Conservation (phyloP, 2,797 vertebrate genomes). For the Oryzias dopingdopingensis region DNA sequence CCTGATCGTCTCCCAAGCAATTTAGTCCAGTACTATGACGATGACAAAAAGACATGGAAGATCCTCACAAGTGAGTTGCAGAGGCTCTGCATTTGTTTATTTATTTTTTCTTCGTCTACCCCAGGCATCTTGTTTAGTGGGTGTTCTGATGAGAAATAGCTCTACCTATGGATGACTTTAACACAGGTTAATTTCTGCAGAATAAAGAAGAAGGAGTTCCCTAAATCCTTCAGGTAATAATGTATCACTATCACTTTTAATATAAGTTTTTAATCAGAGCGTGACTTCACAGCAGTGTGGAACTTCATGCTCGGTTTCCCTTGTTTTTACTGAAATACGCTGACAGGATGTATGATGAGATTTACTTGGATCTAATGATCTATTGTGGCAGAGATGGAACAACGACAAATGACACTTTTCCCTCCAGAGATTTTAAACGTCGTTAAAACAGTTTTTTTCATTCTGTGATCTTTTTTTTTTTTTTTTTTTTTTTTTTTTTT, state of each 20-base stretch:
- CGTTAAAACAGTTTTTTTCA: background rate
- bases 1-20: constrained; percentile 99
- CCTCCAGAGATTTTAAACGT: constrained; percentile 39
- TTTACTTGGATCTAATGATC: constrained; percentile 95
- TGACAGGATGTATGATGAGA: constrained; percentile 84
- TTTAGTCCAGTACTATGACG: constrained; percentile 98
- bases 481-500: background rate
- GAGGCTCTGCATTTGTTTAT: constrained; percentile 18
- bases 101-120: constrained; percentile 13
- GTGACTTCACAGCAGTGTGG: constrained; percentile 95
- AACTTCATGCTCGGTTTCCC: constrained; percentile 92
- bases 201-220: constrained; percentile 77
- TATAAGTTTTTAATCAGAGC: constrained; percentile 99
- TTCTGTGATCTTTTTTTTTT: constrained; percentile 20
- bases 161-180: constrained; percentile 73
- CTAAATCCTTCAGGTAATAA: constrained; percentile 93
- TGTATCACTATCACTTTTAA: constrained; percentile 99
- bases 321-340: constrained; percentile 96
- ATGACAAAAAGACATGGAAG: constrained; percentile 99
- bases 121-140: constrained; percentile 50
- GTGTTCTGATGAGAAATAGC: constrained; percentile 67
- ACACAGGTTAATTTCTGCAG: constrained; percentile 71
- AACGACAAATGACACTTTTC: constrained; percentile 79
- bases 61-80: constrained; percentile 97
- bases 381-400: constrained; percentile 83